Base-by-base conservation (phyloP, 2,113 vertebrate genomes). In the Acanthochromis polyacanthus region DNA sequence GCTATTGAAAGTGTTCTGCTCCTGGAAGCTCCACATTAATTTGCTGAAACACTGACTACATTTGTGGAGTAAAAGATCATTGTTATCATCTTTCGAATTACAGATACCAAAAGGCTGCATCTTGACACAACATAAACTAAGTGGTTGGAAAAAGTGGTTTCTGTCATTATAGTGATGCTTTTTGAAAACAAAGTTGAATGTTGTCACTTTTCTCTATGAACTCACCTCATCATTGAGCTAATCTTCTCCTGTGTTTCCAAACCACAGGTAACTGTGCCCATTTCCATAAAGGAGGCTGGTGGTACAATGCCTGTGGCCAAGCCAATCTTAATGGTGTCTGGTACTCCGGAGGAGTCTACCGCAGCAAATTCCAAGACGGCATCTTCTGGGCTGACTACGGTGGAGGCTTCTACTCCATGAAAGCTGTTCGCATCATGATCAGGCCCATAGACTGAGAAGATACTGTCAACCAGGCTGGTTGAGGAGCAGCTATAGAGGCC, bases 281-380 rank as follows among this genome's bases (percentile, higher is more conserved):
- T 84, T 99, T 99, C 87, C 97, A 99, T 71, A 99, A 99, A 93
- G 98, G 97, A 3, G 98, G 98, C 63, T 99, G 98, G 98, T 99
- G 98, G 98, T 99, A 99, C 95, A 99, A 98, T 0, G 95, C 96
- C 0, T 99, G 98, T 0, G 98, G 97, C 20, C 98, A 99, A 79
- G 94, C 96, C 30, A 99, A 99, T 84, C 96, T 99, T 0, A 99
- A 99, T 0, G 98, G 98, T 16, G 97, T 99, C 9, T 99, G 98
- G 98, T 98, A 99, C 93, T 90, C 95, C 69, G 98, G 98, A 10
- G 98, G 98, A 0, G 96, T 98, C 45, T 99, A 99, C 93, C 94
- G 98, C 83, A 99, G 97, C 95, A 99, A 98, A 91, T 96, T 97
- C 82, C 98, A 99, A 84, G 98, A 99, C 0, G 98, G 98, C 3